These are phyloP conservation scores for Malurus alboscapulatus DNA, from an alignment of 2,113 vertebrate species.

Conservation along the genomic window DNA sequence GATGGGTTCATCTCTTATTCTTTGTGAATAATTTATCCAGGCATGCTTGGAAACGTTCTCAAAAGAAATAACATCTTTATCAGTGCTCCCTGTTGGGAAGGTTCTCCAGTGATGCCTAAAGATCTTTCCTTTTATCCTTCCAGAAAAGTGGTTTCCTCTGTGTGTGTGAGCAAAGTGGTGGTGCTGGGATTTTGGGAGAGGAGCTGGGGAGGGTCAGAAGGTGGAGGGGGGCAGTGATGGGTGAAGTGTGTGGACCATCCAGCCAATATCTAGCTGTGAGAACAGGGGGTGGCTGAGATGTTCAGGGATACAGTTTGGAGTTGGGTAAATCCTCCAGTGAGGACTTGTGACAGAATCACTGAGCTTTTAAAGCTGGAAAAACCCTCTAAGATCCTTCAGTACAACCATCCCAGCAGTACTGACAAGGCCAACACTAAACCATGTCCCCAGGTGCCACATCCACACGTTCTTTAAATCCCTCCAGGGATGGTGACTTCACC, in stretches of 20 bases:
- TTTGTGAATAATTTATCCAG: constrained; percentile 52
- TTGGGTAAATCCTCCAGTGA: not conserved
- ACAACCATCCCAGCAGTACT: not conserved
- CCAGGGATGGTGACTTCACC: not conserved
- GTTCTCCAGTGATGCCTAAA: not conserved
- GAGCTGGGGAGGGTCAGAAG: not conserved
- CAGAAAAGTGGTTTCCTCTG: not conserved
- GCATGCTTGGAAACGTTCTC: not conserved
- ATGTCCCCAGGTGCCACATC: not conserved
- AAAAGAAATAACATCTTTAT: not conserved
- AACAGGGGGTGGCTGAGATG: not conserved
- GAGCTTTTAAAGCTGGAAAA: not conserved
- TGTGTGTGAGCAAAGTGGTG: not conserved
- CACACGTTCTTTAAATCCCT: not conserved
- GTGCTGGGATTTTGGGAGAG: not conserved
- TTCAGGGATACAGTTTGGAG: not conserved
- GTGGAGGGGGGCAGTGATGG: not conserved
- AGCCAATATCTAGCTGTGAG: not conserved
- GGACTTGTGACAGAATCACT: not conserved
- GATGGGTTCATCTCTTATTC: constrained; percentile 31
- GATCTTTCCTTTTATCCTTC: not conserved
- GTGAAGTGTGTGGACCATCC: not conserved
- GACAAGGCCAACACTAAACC: not conserved
- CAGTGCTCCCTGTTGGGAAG: not conserved
- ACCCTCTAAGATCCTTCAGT: not conserved